Percentiles rank a stretch among this genome's conserved stretches.
These are phyloP conservation scores for Parambassis ranga DNA, from an alignment of 2,797 vertebrate species.

Conservation along the genomic window DNA sequence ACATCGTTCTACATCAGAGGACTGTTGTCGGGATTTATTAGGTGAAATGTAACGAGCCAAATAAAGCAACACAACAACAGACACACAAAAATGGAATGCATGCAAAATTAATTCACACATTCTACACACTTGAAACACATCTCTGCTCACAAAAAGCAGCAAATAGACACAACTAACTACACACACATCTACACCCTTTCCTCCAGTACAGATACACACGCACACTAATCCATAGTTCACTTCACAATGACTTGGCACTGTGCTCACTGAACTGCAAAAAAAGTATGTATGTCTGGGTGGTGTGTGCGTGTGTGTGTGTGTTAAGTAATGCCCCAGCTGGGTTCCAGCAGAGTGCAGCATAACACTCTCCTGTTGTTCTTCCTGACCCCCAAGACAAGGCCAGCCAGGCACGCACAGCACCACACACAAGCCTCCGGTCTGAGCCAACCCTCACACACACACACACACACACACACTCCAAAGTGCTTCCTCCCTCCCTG, in stretches of 20 bases:
- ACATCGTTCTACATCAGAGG: neutral
- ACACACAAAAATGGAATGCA: neutral
- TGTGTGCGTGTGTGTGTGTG: neutral
- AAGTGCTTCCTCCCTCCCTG: slow-evolving; percentile 38
- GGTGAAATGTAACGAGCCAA: slow-evolving; percentile 2
- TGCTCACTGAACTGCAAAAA: slow-evolving; percentile 50
- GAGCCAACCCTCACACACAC: neutral
- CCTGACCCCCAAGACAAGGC: slow-evolving; percentile 51
- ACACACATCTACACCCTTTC: neutral
- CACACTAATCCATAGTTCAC: slow-evolving; percentile 39
- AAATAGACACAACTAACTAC: neutral
- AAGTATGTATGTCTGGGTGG: neutral
- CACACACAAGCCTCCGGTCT: slow-evolving; percentile 15
- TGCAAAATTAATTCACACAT: slow-evolving; percentile 1
- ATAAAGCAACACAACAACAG: slow-evolving; percentile 18
- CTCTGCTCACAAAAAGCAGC: neutral
- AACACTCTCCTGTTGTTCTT: slow-evolving; percentile 63
- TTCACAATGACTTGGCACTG: slow-evolving; percentile 65
- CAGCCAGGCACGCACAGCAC: slow-evolving; percentile 41
- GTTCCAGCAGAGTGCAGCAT: slow-evolving; percentile 52
- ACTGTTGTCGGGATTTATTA: slow-evolving; percentile 24
- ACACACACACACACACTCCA: slow-evolving; percentile 5
- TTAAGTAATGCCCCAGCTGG: slow-evolving; percentile 66
- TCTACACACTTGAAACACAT: neutral
- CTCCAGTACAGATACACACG: slow-evolving; percentile 4